Conservation (phyloP, 1,140 invertebrate genomes). For the Zaprionus camerounensis region DNA sequence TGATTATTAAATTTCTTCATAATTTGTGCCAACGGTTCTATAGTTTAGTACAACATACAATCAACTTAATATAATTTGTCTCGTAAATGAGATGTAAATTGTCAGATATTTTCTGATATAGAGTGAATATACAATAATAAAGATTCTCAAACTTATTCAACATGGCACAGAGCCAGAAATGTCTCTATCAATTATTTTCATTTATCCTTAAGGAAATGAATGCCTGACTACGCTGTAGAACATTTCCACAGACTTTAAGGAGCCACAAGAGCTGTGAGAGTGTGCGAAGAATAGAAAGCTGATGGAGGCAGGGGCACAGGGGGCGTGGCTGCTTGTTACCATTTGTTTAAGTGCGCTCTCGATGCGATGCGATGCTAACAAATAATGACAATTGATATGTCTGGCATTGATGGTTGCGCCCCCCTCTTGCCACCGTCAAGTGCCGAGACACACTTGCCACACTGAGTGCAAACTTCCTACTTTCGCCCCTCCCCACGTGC, state of each 20-base stretch:
- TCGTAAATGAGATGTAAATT: too few species aligned
- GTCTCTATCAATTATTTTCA: neutral
- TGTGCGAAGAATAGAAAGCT: neutral
- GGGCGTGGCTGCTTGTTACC: conserved; percentile 6
- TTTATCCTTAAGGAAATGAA: neutral
- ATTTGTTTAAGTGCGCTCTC: conserved; percentile 48
- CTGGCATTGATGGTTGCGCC: conserved; percentile 57
- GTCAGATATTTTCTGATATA: too few species aligned
- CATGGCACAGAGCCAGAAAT: too few species aligned
- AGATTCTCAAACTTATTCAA: too few species aligned
- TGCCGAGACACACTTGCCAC: neutral
- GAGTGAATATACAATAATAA: too few species aligned
- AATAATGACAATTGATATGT: conserved; percentile 71
- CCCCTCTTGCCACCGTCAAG: neutral
- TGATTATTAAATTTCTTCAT: too few species aligned
- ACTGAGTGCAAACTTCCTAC: conserved; percentile 12
- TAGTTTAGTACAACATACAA: too few species aligned
- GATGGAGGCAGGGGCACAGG: neutral
- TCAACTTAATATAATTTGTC: too few species aligned
- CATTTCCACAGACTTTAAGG: conserved; percentile 52
- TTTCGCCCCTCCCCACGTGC: neutral
- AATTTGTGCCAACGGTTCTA: too few species aligned
- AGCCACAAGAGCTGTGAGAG: conserved; percentile 18
- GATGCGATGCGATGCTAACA: conserved; percentile 50
- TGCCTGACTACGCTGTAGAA: neutral